Evolutionary conservation across 2,888 invertebrate species (phyloP).

Genomic region (Seira sanloemensis): DNA sequence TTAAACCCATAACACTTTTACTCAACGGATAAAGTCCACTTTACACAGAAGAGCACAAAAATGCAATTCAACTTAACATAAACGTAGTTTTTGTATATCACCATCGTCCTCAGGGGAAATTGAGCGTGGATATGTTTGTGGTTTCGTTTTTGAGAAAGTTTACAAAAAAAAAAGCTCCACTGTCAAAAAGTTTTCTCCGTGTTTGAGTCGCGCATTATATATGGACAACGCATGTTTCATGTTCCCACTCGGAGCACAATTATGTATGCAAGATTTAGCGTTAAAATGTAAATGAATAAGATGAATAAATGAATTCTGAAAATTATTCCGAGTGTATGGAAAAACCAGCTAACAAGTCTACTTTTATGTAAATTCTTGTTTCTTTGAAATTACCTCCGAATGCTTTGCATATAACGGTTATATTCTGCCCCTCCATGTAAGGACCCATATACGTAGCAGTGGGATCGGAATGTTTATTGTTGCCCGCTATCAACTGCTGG

Average conservation of each 20-base stretch:
- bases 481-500: slow-evolving; percentile 64
- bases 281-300: slow-evolving; percentile 8
- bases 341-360: neutral
- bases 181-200: neutral
- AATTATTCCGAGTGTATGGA: neutral
- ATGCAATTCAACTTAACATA: no score
- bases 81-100: no score
- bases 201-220: neutral
- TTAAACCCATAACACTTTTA: no score
- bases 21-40: no score
- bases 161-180: slow-evolving; percentile 3
- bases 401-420: slow-evolving; percentile 74
- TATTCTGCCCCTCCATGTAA: slow-evolving; percentile 74
- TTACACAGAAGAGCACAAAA: no score
- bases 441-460: slow-evolving; percentile 74
- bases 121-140: neutral
- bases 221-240: neutral
- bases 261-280: slow-evolving; percentile 11
- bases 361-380: neutral
- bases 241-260: neutral
- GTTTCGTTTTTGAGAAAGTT: slow-evolving; percentile 14
- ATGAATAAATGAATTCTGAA: neutral
- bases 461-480: slow-evolving; percentile 65
- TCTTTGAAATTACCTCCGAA: slow-evolving; percentile 74
- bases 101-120: slow-evolving; percentile 21